Percentiles rank a stretch among this genome's conserved stretches.
Evolutionary conservation across 2,888 invertebrate species (phyloP).

Genomic region (Xestia sexstrigata): DNA sequence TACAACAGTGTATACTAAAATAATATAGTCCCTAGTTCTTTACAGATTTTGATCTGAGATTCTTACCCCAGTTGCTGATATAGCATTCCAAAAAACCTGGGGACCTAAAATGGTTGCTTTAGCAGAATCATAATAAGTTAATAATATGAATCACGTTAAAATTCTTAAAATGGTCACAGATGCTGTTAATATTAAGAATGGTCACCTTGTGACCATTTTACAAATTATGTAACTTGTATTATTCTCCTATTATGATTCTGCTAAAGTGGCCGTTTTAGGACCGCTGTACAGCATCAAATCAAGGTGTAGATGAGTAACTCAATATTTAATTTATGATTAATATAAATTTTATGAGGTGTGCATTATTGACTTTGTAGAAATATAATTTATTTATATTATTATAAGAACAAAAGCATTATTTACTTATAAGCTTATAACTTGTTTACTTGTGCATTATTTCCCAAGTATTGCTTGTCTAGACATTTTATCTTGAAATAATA

Average conservation of each 20-base stretch:
- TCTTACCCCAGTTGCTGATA: neutral
- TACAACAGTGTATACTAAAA: too few species aligned
- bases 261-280: too few species aligned
- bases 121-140: too few species aligned
- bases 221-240: too few species aligned
- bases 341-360: conserved; percentile 8
- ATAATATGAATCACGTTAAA: too few species aligned
- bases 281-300: too few species aligned
- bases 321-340: conserved; percentile 11
- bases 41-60: neutral
- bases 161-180: too few species aligned
- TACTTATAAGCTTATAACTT: conserved; percentile 25
- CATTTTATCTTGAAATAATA: conserved; percentile 34
- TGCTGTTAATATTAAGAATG: too few species aligned
- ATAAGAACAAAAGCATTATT: conserved; percentile 31
- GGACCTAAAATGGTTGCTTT: too few species aligned
- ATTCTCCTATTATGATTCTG: too few species aligned
- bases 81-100: neutral
- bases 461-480: conserved; percentile 48
- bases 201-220: too few species aligned
- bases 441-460: conserved; percentile 38
- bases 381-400: conserved; percentile 20
- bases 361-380: conserved; percentile 25
- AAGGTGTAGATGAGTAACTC: neutral
- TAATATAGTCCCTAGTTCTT: neutral